phyloP scores from a whole-genome alignment of 2,113 vertebrate genomes.

The Campylomormyrus numenius region DNA sequence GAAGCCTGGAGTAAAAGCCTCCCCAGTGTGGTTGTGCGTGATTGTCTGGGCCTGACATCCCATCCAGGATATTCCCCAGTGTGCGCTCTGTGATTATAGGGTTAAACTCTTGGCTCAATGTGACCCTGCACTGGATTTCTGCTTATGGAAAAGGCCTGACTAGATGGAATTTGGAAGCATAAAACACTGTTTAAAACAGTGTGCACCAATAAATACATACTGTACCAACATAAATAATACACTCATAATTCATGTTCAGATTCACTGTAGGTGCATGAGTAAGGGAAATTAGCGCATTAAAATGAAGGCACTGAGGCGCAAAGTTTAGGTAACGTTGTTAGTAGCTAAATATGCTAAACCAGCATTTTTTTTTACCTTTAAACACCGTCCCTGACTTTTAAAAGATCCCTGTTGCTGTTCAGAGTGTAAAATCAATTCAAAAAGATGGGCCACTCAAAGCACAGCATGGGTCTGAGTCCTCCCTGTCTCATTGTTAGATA shows the following conservation, averaged over 20 bases:
- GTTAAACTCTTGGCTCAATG: background rate
- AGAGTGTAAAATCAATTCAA: background rate
- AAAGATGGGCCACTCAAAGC: background rate
- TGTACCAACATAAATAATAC: background rate
- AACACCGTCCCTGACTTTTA: background rate
- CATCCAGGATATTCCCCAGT: background rate
- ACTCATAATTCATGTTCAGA: background rate
- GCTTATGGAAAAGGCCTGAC: background rate
- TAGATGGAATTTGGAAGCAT: background rate
- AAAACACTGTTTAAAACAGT: background rate
- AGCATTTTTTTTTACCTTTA: background rate
- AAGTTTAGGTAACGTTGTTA: background rate
- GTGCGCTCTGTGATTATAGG: background rate
- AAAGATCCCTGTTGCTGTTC: background rate
- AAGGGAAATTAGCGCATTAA: background rate
- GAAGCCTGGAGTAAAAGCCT: background rate
- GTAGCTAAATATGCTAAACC: background rate
- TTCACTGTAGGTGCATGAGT: background rate
- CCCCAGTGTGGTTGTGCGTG: background rate
- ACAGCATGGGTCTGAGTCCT: background rate
- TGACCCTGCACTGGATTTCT: background rate
- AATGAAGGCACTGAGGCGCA: background rate
- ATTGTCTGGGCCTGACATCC: background rate
- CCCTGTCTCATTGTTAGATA: background rate
- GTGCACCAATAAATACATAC: background rate